Percentiles rank a stretch among this genome's conserved stretches.
phyloP scores from a whole-genome alignment of 2,888 invertebrate species.

The Meganola albula region DNA sequence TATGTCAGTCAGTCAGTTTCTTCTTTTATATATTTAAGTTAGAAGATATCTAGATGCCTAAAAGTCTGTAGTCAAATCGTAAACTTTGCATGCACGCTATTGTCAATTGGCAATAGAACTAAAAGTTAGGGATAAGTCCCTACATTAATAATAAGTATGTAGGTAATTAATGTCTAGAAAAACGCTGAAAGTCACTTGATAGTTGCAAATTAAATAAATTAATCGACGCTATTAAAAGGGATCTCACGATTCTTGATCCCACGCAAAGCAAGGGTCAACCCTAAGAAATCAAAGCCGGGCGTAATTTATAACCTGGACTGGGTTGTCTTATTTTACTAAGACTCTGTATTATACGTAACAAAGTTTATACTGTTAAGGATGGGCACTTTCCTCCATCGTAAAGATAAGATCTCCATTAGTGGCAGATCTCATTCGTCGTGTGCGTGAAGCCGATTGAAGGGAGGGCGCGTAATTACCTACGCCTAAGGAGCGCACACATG shows the following conservation, averaged over 20 bases:
- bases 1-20: no score
- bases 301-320: slow-evolving; percentile 70
- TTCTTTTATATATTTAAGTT: no score
- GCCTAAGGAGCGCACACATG: slow-evolving; percentile 40
- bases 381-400: slow-evolving; percentile 62
- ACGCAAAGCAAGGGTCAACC: slow-evolving; percentile 57
- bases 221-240: slow-evolving; percentile 69
- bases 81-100: no score
- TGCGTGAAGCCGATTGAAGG: slow-evolving; percentile 49
- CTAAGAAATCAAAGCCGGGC: slow-evolving; percentile 69
- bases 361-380: slow-evolving; percentile 62
- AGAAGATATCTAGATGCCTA: no score
- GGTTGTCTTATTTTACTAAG: slow-evolving; percentile 52
- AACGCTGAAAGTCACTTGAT: no score
- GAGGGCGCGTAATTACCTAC: slow-evolving; percentile 55
- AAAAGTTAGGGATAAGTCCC: no score
- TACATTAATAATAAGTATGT: no score
- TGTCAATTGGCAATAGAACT: no score
- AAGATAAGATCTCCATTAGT: slow-evolving; percentile 73
- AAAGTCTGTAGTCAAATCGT: no score
- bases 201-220: no score
- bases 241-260: slow-evolving; percentile 51
- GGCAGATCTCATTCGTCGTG: slow-evolving; percentile 66
- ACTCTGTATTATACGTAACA: slow-evolving; percentile 60
- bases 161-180: no score